A percentile compares a stretch with the other conserved stretches of the same genome.
These are phyloP conservation scores for Hirundo rustica DNA, from an alignment of 2,797 vertebrate genomes.

Conservation along the genomic window DNA sequence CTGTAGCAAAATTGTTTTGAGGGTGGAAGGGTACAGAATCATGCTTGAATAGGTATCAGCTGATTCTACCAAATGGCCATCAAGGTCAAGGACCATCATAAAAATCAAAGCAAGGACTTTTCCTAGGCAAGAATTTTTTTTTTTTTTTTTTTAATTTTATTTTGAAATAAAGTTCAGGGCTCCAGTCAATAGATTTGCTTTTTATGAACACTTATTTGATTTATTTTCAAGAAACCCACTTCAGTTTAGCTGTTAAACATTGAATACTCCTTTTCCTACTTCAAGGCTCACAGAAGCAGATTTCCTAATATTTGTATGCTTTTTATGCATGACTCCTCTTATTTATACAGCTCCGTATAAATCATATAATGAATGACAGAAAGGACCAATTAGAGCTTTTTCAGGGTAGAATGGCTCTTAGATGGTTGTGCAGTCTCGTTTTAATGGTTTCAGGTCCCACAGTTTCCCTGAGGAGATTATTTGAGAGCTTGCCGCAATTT, in stretches of 20 bases:
- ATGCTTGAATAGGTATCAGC: conserved; percentile 7
- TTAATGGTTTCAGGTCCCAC: conserved; percentile 39
- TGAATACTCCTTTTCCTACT: neutral
- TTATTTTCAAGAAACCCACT: conserved; percentile 7
- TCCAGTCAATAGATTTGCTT: conserved; percentile 13
- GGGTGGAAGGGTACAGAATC: neutral
- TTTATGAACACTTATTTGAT: conserved; percentile 16
- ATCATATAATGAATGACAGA: neutral
- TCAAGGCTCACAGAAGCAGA: neutral
- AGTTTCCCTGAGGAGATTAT: conserved; percentile 37
- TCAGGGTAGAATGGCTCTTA: neutral
- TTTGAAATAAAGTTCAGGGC: neutral
- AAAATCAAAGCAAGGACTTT: conserved; percentile 53
- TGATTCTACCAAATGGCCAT: neutral
- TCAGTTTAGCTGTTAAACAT: conserved; percentile 18
- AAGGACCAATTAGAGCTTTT: conserved; percentile 27
- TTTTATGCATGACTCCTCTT: neutral
- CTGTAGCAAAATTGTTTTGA: neutral
- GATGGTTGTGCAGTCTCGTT: neutral
- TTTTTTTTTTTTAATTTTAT: neutral
- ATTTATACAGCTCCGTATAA: conserved; percentile 6
- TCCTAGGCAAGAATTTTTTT: neutral
- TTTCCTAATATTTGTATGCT: conserved; percentile 39
- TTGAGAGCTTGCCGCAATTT: conserved; percentile 35
- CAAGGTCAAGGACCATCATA: conserved; percentile 23